These are phyloP conservation scores for Gasterosteus nipponicus DNA, from an alignment of 2,113 vertebrate genomes.

Conservation along the genomic window DNA sequence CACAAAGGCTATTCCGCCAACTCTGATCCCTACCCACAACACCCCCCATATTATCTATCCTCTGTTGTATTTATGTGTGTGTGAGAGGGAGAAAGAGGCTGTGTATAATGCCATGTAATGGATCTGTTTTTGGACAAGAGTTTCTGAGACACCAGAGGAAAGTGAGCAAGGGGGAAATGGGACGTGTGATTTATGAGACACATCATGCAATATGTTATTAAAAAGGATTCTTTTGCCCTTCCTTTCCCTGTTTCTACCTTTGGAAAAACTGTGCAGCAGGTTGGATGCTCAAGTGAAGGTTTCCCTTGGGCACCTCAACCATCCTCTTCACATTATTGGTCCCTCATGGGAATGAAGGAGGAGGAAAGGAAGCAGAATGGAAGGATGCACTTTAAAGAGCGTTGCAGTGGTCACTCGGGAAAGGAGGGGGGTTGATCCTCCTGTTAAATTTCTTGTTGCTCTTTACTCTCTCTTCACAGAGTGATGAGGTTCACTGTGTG, in stretches of 20 bases:
- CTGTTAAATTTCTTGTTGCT: constrained; percentile 59
- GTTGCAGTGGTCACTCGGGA: constrained; percentile 60
- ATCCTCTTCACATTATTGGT: constrained; percentile 51
- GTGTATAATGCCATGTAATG: constrained; percentile 58
- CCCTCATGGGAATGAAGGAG: constrained; percentile 51
- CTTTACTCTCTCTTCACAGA: constrained; percentile 53
- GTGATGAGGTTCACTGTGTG: constrained; percentile 74
- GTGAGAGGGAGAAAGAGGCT: constrained; percentile 43
- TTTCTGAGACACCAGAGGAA: constrained; percentile 51
- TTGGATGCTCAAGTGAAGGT: constrained; percentile 22
- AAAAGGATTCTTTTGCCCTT: constrained; percentile 29
- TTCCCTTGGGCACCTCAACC: constrained; percentile 31
- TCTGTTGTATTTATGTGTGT: constrained; percentile 39
- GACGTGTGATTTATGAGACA: constrained; percentile 49
- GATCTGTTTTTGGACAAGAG: constrained; percentile 59
- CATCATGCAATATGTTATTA: constrained; percentile 39
- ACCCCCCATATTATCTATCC: constrained; percentile 22
- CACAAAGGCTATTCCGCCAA: constrained; percentile 59
- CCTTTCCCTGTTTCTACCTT: constrained; percentile 12
- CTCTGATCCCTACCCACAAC: constrained; percentile 45
- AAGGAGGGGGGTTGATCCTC: constrained; percentile 34
- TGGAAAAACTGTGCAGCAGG: constrained; percentile 37
- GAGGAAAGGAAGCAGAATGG: constrained; percentile 58
- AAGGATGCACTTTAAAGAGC: constrained; percentile 71
- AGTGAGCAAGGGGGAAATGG: constrained; percentile 17